Base-by-base conservation (phyloP, 92 coral and sea anemone species). In the Metridium senile region DNA sequence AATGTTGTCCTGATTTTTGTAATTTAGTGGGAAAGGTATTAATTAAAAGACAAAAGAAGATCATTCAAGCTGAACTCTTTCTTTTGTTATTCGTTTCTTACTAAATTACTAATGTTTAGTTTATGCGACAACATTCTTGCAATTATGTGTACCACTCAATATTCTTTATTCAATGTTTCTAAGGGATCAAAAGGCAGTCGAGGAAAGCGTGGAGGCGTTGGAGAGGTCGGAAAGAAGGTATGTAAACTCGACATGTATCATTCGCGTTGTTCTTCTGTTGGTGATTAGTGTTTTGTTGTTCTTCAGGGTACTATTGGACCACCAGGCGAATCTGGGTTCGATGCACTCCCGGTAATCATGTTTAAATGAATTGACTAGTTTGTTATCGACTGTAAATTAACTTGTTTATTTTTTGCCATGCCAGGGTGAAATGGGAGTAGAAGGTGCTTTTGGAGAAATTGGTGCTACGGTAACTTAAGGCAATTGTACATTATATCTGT, bases 221-320 rank as follows among this genome's bases (percentile, higher is more conserved):
- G 78, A 23, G 78, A 32, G 29, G 78, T 33, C 49, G 78, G 78
- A 29, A 73, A 73, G 67, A 39, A 73, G 78, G 78, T 73, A 58
- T 17, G 58, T 54, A 54, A 54, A 3, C 23, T 21, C 61, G 17
- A 21, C 25, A 16, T 54, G 4, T 21, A n/a, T n/a, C n/a, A n/a
- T n/a, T n/a, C n/a, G n/a, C n/a, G n/a, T n/a, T n/a, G n/a, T n/a
- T n/a, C n/a, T n/a, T n/a, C n/a, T n/a, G 17, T 21, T 20, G 23
- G 23, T 16, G 13, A 3, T 16, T 54, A 21, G 17, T 54, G 4
- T 54, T 20, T 54, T 59, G 30, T 59, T 59, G 27, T 72, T 26
- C 22, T 72, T 1, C 53, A 87, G 88, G 91, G 91, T 52, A 51
- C 30, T 20, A 69, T 63, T 59, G 91, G 91, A 46, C 75, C 82